Evolutionary conservation across 1,140 invertebrate species (phyloP), one percentile per base, ranked within the genome.

Genomic region (Dendroctonus valens): DNA sequence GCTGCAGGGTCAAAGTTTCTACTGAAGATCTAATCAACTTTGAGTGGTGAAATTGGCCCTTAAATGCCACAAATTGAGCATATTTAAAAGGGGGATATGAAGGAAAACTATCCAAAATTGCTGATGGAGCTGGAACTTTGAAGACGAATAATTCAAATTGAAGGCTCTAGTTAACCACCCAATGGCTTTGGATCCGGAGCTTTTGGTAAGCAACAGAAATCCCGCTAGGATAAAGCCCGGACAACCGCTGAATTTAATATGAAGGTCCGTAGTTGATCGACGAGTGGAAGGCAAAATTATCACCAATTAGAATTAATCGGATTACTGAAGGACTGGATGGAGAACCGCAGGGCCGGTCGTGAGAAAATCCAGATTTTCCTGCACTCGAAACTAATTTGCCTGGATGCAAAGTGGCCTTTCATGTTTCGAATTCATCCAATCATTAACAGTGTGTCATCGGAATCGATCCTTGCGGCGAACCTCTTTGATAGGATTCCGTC

Each of bases 321-420:
- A 58, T 58, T 58, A 58, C 41, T 11, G 46, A 58, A 58, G 41
- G 55, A 58, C 55, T 58, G n/a, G 46, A 58, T 58, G n/a, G 46
- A 58, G 37, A 26, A 44, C 55, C 55, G 41, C 46, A 58, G 55
- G 55, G 41, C 55, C 37, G 41, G 11, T 44, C 55, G 41, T 58
- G 55, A 58, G 55, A 58, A 58, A 44, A 58, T 58, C 40, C 41
- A 44, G 55, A 58, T 58, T 44, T 42, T 7, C 41, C 46, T 8
- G 55, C 55, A 44, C 12, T 58, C 55, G 26, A 58, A 58, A 58
- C 41, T 58, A 58, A 58, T 58, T 58, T 58, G 55, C 55, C 11
- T 44, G 41, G 46, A 58, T 58, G 55, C 55, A 58, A 58, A 58
- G 55, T 58, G 55, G 41, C 26, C 41, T 58, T 58, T 44, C 55